These are phyloP conservation scores for Frieseomelitta varia DNA, from an alignment of 1,140 invertebrate species.

Conservation along the genomic window DNA sequence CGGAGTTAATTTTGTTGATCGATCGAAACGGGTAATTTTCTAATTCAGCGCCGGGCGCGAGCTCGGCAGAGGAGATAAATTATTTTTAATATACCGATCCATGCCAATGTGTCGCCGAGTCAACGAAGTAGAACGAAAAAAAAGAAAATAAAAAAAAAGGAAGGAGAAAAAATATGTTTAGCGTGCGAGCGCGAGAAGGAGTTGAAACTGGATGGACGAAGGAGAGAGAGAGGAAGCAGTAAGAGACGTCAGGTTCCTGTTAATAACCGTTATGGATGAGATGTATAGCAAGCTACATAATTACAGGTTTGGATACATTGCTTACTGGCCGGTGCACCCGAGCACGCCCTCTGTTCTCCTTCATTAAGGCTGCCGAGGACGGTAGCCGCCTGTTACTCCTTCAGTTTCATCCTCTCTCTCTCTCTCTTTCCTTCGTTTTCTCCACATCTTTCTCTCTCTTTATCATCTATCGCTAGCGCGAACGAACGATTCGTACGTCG, in stretches of 20 bases:
- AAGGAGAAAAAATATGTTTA: constrained; percentile 12
- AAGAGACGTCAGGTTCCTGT: constrained; percentile 73
- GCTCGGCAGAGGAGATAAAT: not conserved
- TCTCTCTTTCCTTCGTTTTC: constrained; percentile 8
- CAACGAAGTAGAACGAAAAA: constrained; percentile 49
- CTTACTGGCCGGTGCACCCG: constrained; percentile 78
- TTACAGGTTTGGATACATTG: constrained; percentile 80
- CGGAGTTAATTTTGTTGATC: not conserved
- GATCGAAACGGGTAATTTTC: constrained; percentile 20
- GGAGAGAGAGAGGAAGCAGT: constrained; percentile 6
- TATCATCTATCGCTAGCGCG: not conserved
- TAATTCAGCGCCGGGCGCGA: not conserved
- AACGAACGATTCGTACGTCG: constrained; percentile 6
- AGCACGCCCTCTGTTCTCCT: constrained; percentile 80
- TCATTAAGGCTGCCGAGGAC: constrained; percentile 77
- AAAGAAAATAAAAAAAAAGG: too few relatives aligned
- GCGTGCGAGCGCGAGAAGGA: not conserved
- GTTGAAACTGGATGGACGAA: not conserved
- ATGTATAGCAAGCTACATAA: constrained; percentile 77
- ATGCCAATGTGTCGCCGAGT: constrained; percentile 46
- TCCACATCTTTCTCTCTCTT: not conserved
- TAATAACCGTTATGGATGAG: constrained; percentile 78
- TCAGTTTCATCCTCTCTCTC: constrained; percentile 48
- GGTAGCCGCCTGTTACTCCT: constrained; percentile 79
- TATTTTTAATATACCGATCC: constrained; percentile 39